Percentiles rank a stretch among this genome's conserved stretches.
phyloP scores from a whole-genome alignment of 2,797 vertebrate genomes.

The Sebastes diaconus region DNA sequence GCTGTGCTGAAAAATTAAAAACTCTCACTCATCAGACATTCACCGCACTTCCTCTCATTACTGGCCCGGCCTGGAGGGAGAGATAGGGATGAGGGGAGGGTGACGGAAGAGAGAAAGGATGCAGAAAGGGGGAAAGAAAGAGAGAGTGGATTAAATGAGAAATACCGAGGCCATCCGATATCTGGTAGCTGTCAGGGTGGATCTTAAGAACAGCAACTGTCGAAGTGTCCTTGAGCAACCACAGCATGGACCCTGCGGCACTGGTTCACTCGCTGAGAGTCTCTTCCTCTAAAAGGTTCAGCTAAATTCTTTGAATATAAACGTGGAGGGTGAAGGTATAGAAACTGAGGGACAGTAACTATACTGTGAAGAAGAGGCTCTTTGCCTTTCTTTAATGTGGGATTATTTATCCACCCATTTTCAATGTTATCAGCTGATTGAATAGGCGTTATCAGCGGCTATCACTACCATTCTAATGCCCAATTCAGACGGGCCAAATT shows the following conservation, averaged over 20 bases:
- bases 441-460: too few relatives aligned
- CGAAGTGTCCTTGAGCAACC: not conserved
- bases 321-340: not conserved
- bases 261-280: not conserved
- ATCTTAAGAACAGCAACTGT: not conserved
- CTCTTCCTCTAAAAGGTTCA: not conserved
- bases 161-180: not conserved
- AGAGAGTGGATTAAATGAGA: not conserved
- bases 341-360: not conserved
- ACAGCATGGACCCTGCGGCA: not conserved
- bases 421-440: not conserved
- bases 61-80: not conserved
- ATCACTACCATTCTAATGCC: too few relatives aligned
- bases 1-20: constrained; percentile 41
- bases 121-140: not conserved
- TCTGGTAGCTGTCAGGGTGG: not conserved
- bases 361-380: not conserved
- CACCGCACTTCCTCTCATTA: constrained; percentile 22
- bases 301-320: not conserved
- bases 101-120: not conserved
- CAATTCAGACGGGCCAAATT: too few relatives aligned
- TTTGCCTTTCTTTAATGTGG: not conserved
- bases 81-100: not conserved
- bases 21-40: constrained; percentile 36
- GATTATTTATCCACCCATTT: not conserved